Conservation (phyloP, 1,140 invertebrate genomes). For the Zaprionus taronus region DNA sequence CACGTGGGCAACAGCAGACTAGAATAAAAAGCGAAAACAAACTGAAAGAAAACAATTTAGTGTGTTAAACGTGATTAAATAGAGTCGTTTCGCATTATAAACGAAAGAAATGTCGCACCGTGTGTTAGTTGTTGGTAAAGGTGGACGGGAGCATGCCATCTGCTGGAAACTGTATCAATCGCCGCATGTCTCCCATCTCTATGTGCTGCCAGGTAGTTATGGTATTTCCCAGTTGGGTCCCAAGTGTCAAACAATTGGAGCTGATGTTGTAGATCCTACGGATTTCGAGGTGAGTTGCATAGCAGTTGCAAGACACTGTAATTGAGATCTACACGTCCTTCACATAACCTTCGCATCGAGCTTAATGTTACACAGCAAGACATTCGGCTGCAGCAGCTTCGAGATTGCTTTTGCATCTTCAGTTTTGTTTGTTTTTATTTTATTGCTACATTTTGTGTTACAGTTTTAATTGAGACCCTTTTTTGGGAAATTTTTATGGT, state of each 20-base stretch:
- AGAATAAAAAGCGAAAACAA: conserved; percentile 26
- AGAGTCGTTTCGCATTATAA: background rate
- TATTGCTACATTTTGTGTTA: conserved; percentile 19
- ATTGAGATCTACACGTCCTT: conserved; percentile 46
- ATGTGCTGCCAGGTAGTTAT: conserved; percentile 95
- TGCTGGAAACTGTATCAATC: conserved; percentile 96
- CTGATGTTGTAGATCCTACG: conserved; percentile 87
- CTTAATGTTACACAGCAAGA: conserved; percentile 34
- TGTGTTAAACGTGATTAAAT: conserved; percentile 48
- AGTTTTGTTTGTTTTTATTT: background rate
- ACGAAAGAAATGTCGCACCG: conserved; percentile 81
- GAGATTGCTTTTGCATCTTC: background rate
- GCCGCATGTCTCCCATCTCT: conserved; percentile 89
- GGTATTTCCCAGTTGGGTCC: conserved; percentile 88
- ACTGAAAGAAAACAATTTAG: conserved; percentile 31
- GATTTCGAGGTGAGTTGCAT: conserved; percentile 87
- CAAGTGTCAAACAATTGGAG: conserved; percentile 87
- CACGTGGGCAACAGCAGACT: conserved; percentile 62
- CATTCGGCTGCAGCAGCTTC: conserved; percentile 1
- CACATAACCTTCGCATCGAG: conserved; percentile 54
- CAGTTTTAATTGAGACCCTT: background rate
- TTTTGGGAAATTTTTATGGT: conserved; percentile 28
- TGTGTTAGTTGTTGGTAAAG: conserved; percentile 94
- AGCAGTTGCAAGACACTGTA: conserved; percentile 2
- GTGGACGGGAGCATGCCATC: conserved; percentile 98